Conservation (phyloP, 2,888 invertebrate species). For the Meteorus cinctellus region DNA sequence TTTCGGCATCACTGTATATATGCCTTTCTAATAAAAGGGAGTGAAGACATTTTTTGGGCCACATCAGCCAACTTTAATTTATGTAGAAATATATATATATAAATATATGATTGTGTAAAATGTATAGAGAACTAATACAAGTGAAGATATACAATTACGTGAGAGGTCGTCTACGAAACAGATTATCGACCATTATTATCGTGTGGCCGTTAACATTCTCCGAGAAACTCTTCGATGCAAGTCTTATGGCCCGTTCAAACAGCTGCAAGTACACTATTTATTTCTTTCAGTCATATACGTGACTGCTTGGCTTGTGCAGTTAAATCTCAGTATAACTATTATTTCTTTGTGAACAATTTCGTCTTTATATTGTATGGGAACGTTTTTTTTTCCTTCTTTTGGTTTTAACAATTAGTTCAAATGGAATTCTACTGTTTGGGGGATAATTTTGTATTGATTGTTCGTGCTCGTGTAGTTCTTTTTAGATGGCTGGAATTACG, state of each 20-base stretch:
- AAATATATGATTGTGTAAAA: background rate
- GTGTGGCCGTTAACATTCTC: background rate
- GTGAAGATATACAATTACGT: conserved; percentile 21
- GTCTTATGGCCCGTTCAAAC: conserved; percentile 3
- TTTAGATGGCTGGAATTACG: too few relatives aligned
- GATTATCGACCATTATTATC: conserved; percentile 26
- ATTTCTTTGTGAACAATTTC: too few relatives aligned
- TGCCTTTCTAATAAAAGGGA: conserved; percentile 10
- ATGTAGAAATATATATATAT: background rate
- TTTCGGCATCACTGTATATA: background rate
- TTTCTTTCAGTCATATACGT: background rate
- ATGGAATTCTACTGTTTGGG: too few relatives aligned
- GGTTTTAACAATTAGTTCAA: background rate
- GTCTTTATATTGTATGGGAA: background rate
- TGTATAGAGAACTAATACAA: background rate
- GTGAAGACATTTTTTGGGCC: background rate
- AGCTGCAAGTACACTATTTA: conserved; percentile 15
- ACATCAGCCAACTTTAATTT: conserved; percentile 6
- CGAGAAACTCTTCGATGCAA: conserved; percentile 5
- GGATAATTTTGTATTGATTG: too few relatives aligned
- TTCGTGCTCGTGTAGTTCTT: too few relatives aligned
- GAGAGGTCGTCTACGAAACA: conserved; percentile 15
- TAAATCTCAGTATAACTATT: background rate
- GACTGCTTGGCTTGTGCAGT: background rate
- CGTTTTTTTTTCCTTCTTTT: background rate